Evolutionary conservation across 2,888 invertebrate genomes (phyloP), one percentile per base, ranked within the genome.

Genomic region (Eurytoma adleriae): DNA sequence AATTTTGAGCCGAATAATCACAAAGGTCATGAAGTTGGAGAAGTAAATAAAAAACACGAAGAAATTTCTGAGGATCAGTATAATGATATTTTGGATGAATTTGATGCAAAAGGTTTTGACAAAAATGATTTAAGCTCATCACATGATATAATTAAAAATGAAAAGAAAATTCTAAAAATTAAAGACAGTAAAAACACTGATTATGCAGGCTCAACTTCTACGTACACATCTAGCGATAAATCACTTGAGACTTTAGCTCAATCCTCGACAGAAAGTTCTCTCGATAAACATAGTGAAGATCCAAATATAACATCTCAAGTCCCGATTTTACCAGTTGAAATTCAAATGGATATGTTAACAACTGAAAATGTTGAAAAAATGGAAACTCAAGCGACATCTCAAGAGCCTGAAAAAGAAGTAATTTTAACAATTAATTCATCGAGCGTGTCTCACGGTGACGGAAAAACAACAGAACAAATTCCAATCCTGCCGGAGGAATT

Each of bases 401-500:
- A 62, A 57, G 78, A 81, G 13, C 30, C 75, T 5, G 86, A 83
- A 54, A 83, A 81, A 54, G 85, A 85, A 61, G 83, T 81, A 16
- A 78, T 82, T 67, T 79, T 77, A 62, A 81, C 72, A 20, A 84
- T 85, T 5, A 84, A 80, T 1, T 20, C 72, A n/a, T 83, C 82
- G 18, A 83, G 83, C 66, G 69, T 69, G 18, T 68, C 78, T 54
- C 67, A 72, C 40, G 1, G 27, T 56, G 89, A 89, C 13, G 85
- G 86, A 0, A 90, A 88, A 83, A 90, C 90, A 3, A 90, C 89
- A 1, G 87, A 87, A 4, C 89, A 88, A 83, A 83, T 88, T 5
- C 90, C 90, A 7, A 90, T 90, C 71, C 78, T 88, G 12, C 90
- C 90, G 0, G 89, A 90, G 62, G 90, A 90, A 81, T 83, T 90